Conservation (phyloP, 2,113 vertebrate species). For the Tautogolabrus adspersus region DNA sequence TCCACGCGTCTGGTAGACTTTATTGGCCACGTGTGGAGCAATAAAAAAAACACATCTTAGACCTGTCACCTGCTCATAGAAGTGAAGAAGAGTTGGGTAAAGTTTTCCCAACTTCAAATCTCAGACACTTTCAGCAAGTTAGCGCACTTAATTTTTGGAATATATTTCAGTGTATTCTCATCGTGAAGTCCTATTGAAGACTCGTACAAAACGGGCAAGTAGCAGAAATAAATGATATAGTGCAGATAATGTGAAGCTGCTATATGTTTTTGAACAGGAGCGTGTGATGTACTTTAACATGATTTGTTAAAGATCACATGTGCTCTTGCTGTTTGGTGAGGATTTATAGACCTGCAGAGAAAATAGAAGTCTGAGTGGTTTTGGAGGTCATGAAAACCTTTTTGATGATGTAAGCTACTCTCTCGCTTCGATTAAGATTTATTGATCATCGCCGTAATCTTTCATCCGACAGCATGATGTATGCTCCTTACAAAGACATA, state of each 20-base stretch:
- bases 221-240: not conserved
- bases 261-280: not conserved
- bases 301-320: not conserved
- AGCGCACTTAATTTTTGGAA: too few relatives aligned
- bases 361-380: conserved; percentile 5
- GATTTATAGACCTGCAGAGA: not conserved
- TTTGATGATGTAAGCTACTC: not conserved
- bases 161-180: too few relatives aligned
- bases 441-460: conserved; percentile 14
- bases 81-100: too few relatives aligned
- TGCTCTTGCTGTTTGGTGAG: not conserved
- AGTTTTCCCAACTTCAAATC: too few relatives aligned
- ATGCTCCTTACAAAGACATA: not conserved
- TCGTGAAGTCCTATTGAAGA: too few relatives aligned
- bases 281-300: not conserved
- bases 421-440: conserved; percentile 25
- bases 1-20: not conserved
- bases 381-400: conserved; percentile 19
- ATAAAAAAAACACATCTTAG: not conserved
- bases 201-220: too few relatives aligned
- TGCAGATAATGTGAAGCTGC: not conserved
- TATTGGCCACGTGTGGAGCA: not conserved
- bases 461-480: conserved; percentile 3
- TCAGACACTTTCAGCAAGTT: too few relatives aligned
- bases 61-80: not conserved